Base-by-base conservation (phyloP, 2,113 vertebrate genomes). In the Microtus ochrogaster region DNA sequence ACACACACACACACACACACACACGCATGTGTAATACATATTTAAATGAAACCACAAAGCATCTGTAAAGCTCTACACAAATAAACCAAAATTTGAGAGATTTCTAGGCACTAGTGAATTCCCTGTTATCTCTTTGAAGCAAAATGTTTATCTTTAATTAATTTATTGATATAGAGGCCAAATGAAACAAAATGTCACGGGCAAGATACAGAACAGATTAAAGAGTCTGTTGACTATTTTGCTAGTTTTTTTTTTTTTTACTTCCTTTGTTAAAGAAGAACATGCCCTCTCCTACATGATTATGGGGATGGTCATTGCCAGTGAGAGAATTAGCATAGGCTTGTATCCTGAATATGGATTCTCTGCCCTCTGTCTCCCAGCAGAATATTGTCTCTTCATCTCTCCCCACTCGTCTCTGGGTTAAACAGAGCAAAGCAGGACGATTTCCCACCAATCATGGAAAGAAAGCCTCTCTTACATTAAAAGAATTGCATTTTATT, bases 141-240 rank as follows among this genome's bases (percentile, higher is more conserved):
- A 92, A 97, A 95, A 95, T 91, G 41, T 91, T 94, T 96, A 70
- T 95, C 2, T 96, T 83, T 91, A 91, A 87, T 93, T 89, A 95
- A 30, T 30, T 52, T 92, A 85, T 44, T 89, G 66, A 87, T 82
- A 81, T 58, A 58, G 58, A 58, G 58, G 58, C 58, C 58, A 58
- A 58, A 58, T 91, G 93, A 95, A 96, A 93, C 72, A 96, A 91
- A 96, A 87, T 92, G 55, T 96, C 95, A 88, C 24, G 74, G 68
- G 55, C 47, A 83, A 89, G 82, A 83, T 49, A 65, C 49, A 90
- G 90, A 91, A 89, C 24, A 72, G 61, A 91, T 63, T 94, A 91
- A 91, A 89, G 93, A 84, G 47, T 86, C 85, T 66, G 87, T 82
- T 96, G 70, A 89, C 41, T 89, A 0, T 77, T 94, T 88, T 66